Evolutionary conservation across 2,797 vertebrate species (phyloP), one percentile per base, ranked within the genome.

Genomic region (Distichodus sexfasciatus): DNA sequence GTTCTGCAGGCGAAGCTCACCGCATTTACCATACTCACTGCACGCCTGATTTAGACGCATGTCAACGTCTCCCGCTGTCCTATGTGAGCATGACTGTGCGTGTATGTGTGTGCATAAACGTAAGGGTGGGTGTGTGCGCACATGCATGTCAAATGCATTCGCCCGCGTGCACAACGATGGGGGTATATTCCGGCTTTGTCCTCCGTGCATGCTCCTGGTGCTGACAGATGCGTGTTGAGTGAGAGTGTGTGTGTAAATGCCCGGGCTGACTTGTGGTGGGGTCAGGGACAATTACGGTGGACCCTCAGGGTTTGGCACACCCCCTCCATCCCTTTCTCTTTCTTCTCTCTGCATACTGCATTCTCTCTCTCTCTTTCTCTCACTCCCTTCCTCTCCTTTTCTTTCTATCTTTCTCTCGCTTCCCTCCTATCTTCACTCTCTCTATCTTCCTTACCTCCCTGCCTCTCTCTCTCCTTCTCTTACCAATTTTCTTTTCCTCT

Each of bases 21-120:
- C 53, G 72, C 53, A 63, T 78, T 82, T 44, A 68, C 62, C 69
- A 61, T 36, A 69, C 60, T 44, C 62, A 19, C 74, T 76, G 75
- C 77, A 64, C 41, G 61, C 31, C 26, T 33, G 23, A 66, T 71
- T 74, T 79, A 64, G 26, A 54, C 50, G 23, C 54, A 64, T 68
- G 46, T 31, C 64, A 23, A 51, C 46, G 46, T 50, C 46, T 61
- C 70, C 75, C 73, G 72, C 17, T 69, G 21, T 0, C 10, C 41
- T 50, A 23, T 9, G 21, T 59, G 55, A n/a, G 15, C 26, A 33
- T 35, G 51, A 19, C 51, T 19, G 51, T 54, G 47, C 28, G 51
- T 29, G 4, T 44, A 31, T 17, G 12, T 17, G 4, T 24, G 40
- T 44, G 38, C 38, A 14, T 14, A 17, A 53, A 15, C 3, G 9